A percentile compares a stretch with the other conserved stretches of the same genome.
Evolutionary conservation across 2,113 vertebrate genomes (phyloP).

Genomic region (Puffinus mauretanicus): DNA sequence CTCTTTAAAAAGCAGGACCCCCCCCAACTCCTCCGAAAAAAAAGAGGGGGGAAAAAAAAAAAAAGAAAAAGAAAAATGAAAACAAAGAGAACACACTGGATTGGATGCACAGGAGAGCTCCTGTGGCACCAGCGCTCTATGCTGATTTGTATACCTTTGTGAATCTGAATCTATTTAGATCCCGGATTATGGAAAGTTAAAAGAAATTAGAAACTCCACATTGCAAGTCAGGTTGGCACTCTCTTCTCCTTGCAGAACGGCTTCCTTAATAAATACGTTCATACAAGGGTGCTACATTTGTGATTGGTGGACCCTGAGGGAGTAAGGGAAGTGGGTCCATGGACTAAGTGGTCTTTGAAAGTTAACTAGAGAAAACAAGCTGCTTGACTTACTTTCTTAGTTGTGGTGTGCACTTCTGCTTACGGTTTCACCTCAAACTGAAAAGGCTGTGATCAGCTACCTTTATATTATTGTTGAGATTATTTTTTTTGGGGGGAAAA

Average conservation of each 20-base stretch:
- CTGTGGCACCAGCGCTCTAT: background rate
- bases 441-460: background rate
- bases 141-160: background rate
- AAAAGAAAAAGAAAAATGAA: background rate
- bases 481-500: too few species aligned
- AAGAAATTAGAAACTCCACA: background rate
- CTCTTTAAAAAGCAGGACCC: slow-evolving; percentile 27
- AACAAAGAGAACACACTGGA: background rate
- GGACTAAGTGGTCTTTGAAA: background rate
- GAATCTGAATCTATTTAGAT: background rate
- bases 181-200: background rate
- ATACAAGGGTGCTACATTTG: background rate
- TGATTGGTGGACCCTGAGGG: background rate
- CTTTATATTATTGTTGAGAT: background rate
- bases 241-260: background rate
- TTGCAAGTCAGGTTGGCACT: background rate
- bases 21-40: background rate
- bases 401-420: background rate
- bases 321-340: background rate
- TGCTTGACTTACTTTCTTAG: background rate
- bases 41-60: accelerated
- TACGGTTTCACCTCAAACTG: background rate
- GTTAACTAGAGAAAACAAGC: background rate
- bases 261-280: background rate
- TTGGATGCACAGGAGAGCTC: background rate